phyloP scores from a whole-genome alignment of 2,888 invertebrate genomes.

The Villa cingulata region DNA sequence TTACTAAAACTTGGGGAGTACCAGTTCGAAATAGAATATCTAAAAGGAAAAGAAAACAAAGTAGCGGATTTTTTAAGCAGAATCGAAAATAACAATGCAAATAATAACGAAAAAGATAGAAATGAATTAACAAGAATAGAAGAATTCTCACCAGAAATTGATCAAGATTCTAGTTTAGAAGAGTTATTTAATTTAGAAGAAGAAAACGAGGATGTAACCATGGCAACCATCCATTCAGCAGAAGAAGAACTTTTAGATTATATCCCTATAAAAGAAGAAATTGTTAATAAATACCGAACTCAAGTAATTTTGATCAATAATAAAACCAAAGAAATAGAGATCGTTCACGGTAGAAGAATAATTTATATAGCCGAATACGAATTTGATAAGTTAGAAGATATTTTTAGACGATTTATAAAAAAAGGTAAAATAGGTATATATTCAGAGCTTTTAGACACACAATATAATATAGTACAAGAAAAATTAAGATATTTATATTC shows the following conservation, averaged over 20 bases:
- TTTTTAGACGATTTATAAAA: too few species aligned
- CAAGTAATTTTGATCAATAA: conserved; percentile 4
- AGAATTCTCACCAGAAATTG: background rate
- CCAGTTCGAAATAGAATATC: conserved; percentile 4
- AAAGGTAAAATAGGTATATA: too few species aligned
- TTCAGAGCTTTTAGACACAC: background rate
- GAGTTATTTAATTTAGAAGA: conserved; percentile 1
- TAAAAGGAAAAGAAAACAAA: conserved; percentile 4
- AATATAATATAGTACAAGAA: conserved; percentile 1
- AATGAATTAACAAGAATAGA: background rate
- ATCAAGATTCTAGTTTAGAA: conserved; percentile 9
- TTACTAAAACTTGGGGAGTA: conserved; percentile 3
- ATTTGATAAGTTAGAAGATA: too few species aligned
- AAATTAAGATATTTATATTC: too few species aligned
- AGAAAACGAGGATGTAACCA: too few species aligned
- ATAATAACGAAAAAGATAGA: too few species aligned
- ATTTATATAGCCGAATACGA: too few species aligned
- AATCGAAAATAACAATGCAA: background rate
- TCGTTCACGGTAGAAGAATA: too few species aligned
- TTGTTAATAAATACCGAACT: too few species aligned
- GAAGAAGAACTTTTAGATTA: too few species aligned
- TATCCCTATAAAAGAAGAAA: too few species aligned
- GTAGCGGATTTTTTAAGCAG: background rate
- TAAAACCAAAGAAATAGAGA: conserved; percentile 3
- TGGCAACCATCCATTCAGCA: too few species aligned